Percentiles rank a stretch among this genome's conserved stretches.
These are phyloP conservation scores for Ptychoptera contaminata DNA, from an alignment of 2,888 invertebrate genomes.

Conservation along the genomic window DNA sequence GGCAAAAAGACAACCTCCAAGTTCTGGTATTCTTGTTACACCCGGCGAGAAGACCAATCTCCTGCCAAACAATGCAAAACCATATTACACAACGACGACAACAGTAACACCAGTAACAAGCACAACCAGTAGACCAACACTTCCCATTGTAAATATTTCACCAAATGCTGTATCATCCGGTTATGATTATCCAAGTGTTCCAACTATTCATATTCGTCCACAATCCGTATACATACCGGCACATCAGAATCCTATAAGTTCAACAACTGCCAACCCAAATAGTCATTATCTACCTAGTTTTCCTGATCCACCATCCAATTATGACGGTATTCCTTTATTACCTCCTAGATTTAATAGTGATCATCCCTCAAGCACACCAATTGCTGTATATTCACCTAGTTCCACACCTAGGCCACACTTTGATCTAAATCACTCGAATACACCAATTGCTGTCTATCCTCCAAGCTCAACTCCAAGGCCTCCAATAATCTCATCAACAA, in stretches of 20 bases:
- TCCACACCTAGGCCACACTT: conserved; percentile 17
- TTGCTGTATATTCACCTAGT: conserved; percentile 17
- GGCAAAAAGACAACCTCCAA: conserved; percentile 53
- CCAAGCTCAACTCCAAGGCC: conserved; percentile 8
- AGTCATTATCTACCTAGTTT: too few relatives aligned
- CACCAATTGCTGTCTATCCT: conserved; percentile 11
- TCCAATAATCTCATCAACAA: conserved; percentile 17
- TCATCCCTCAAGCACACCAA: conserved; percentile 14
- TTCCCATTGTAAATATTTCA: conserved; percentile 27
- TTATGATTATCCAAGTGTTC: conserved; percentile 24
- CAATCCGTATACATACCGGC: conserved; percentile 12
- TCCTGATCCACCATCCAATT: conserved; percentile 18
- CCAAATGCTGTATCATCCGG: conserved; percentile 27
- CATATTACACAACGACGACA: conserved; percentile 15
- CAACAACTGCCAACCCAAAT: conserved; percentile 8
- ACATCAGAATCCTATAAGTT: conserved; percentile 11
- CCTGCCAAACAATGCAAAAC: conserved; percentile 16
- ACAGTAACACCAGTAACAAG: conserved; percentile 9
- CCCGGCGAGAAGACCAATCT: conserved; percentile 26
- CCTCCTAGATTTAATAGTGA: too few relatives aligned
- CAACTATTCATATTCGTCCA: conserved; percentile 19
- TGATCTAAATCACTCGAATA: conserved; percentile 12
- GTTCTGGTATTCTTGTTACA: conserved; percentile 41
- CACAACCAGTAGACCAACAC: conserved; percentile 3
- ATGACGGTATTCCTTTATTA: background rate